phyloP scores from a whole-genome alignment of 2,888 invertebrate genomes.

The Monochamus alternatus region DNA sequence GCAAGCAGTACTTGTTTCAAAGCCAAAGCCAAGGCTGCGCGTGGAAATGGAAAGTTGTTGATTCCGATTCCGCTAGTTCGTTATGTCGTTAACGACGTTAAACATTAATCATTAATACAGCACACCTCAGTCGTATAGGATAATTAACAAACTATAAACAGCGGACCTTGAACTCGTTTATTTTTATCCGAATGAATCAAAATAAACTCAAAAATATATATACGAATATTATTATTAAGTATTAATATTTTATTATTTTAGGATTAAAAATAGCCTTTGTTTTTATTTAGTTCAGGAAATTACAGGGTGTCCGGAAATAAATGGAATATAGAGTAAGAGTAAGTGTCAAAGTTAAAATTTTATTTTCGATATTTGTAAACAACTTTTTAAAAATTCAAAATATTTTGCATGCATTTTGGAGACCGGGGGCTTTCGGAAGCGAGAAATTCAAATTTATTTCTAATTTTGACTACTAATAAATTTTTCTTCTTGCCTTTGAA shows the following conservation, averaged over 20 bases:
- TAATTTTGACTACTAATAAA: no score
- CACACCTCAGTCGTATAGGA: conserved; percentile 8
- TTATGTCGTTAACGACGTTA: not conserved
- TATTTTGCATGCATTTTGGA: no score
- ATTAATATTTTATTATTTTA: not conserved
- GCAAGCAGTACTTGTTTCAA: conserved; percentile 19
- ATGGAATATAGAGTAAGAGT: no score
- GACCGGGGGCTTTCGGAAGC: no score
- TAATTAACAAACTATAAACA: not conserved
- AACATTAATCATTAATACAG: not conserved
- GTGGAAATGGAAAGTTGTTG: conserved; percentile 27
- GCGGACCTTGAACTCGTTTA: not conserved
- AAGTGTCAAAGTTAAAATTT: no score
- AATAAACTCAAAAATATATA: not conserved
- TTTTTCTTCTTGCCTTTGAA: no score
- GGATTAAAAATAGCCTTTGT: not conserved
- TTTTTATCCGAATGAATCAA: not conserved
- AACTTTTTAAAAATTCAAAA: no score
- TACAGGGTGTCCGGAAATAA: no score
- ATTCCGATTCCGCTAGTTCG: not conserved
- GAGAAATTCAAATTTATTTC: no score
- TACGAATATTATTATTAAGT: no score
- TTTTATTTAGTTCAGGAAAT: not conserved
- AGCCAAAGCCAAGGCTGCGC: conserved; percentile 30
- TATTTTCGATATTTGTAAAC: no score